These are phyloP conservation scores for Pentamera pediparva DNA, from an alignment of 53 echinoderm and acorn worm species.

Conservation along the genomic window DNA sequence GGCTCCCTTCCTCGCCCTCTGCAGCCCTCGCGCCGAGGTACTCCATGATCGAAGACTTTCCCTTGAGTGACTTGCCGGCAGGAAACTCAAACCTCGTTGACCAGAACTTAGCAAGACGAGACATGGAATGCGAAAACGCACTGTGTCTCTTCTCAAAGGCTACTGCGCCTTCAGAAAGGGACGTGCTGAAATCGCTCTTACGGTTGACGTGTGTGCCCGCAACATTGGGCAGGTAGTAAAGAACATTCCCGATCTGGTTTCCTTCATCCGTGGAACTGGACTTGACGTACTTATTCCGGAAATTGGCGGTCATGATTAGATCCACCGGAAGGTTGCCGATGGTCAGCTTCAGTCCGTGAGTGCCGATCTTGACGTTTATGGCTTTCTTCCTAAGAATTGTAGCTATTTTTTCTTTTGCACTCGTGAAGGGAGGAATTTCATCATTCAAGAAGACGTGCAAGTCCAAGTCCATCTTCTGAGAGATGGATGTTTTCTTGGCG, in stretches of 20 bases:
- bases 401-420: neutral
- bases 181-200: conserved; percentile 13
- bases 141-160: conserved; percentile 22
- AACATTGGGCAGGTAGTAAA: neutral
- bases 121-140: conserved; percentile 16
- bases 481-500: neutral
- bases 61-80: neutral
- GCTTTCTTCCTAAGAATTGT: neutral
- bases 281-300: neutral
- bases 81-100: too few relatives aligned
- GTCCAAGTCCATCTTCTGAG: conserved; percentile 1
- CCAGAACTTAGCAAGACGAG: conserved; percentile 26
- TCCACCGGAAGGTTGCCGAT: neutral
- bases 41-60: conserved; percentile 27
- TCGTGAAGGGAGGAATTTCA: conserved; percentile 3
- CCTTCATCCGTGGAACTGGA: neutral
- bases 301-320: neutral
- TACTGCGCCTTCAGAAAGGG: conserved; percentile 13
- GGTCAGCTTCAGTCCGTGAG: neutral
- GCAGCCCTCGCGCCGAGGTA: conserved; percentile 19
- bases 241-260: neutral
- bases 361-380: neutral
- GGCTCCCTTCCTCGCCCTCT: conserved; percentile 19
- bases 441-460: neutral
- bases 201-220: neutral